Percentiles rank a stretch among this genome's conserved stretches.
Conservation (phyloP, 2,888 invertebrate species). For the Marasmarcha lunaedactyla region DNA sequence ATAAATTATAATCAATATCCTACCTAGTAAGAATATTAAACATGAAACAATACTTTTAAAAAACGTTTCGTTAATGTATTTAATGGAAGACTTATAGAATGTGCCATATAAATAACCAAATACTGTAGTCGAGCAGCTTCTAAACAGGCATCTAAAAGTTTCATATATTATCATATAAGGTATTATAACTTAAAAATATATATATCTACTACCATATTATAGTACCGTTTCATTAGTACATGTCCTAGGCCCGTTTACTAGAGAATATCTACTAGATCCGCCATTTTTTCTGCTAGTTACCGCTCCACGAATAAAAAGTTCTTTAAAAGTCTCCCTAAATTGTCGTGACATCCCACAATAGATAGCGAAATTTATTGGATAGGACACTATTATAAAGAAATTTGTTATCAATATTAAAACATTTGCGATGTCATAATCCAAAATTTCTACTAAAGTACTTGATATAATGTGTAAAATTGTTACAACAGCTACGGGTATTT, state of each 20-base stretch:
- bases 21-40: no score
- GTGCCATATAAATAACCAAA: no score
- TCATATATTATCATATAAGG: no score
- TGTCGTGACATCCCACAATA: conserved; percentile 97
- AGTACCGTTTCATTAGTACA: conserved; percentile 88
- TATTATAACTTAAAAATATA: no score
- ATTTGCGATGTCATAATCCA: conserved; percentile 84
- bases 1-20: no score
- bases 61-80: no score
- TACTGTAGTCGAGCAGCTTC: no score
- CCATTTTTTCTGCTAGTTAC: conserved; percentile 74
- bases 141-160: no score
- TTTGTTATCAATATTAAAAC: conserved; percentile 86
- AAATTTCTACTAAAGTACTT: conserved; percentile 76
- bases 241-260: conserved; percentile 85
- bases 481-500: conserved; percentile 86
- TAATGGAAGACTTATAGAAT: no score
- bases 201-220: conserved; percentile 31
- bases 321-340: conserved; percentile 93
- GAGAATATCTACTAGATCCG: conserved; percentile 81
- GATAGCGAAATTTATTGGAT: conserved; percentile 94
- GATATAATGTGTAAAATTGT: conserved; percentile 87
- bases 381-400: conserved; percentile 91
- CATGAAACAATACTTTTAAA: no score
- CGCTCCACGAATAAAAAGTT: conserved; percentile 77